Percentiles rank a stretch among this genome's conserved stretches.
Evolutionary conservation across 2,888 invertebrate genomes (phyloP).

Genomic region (Lypha dubia): DNA sequence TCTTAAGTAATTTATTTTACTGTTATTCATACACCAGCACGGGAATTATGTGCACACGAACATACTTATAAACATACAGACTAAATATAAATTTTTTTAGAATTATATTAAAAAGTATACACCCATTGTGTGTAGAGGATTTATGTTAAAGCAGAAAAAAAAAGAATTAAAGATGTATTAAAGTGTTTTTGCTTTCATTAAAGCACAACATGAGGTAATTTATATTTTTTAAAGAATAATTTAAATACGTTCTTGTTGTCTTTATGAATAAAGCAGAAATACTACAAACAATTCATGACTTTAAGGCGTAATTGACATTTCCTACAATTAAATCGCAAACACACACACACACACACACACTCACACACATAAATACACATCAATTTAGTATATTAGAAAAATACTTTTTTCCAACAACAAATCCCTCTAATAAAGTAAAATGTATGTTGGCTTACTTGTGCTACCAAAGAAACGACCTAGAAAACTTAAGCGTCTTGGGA

Average conservation of each 20-base stretch:
- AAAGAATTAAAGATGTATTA: background rate
- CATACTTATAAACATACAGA: background rate
- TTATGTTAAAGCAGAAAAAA: constrained; percentile 1
- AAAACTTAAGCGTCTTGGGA: constrained; percentile 29
- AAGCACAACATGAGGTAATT: background rate
- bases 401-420: background rate
- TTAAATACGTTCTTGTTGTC: background rate
- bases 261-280: background rate
- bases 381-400: background rate
- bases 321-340: background rate
- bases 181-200: background rate
- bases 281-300: background rate
- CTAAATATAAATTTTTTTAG: background rate
- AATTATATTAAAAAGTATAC: background rate
- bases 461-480: background rate
- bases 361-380: too few relatives aligned
- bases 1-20: constrained; percentile 58
- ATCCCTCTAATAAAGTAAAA: background rate
- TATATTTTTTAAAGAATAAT: background rate
- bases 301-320: background rate
- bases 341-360: too few relatives aligned
- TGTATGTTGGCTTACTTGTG: background rate
- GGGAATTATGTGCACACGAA: background rate
- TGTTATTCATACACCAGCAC: background rate
- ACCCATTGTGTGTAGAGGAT: background rate